Evolutionary conservation across 2,888 invertebrate genomes (phyloP), one percentile per base, ranked within the genome.

Genomic region (Heteromyza rotundicornis): DNA sequence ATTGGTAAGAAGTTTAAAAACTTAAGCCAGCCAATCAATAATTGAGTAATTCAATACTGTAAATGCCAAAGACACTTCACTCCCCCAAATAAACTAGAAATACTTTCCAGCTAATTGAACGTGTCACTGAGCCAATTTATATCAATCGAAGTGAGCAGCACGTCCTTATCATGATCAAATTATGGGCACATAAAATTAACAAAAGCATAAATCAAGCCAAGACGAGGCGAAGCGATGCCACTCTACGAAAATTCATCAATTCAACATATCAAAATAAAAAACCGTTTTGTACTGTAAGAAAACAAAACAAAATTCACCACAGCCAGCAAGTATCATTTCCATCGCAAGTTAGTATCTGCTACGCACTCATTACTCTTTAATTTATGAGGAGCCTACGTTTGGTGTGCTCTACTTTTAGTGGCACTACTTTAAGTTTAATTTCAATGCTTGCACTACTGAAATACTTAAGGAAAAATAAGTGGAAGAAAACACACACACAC

Each of bases 381-480:
- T 54, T 54, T 59, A 59, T 35, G 47, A 22, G 59, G 27, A 27
- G 5, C 7, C 27, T 27, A 5, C 27, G 10, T 27, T 27, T 27
- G 10, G 5, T 27, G 27, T 27, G 10, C 10, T 27, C 7, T 27
- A 27, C 27, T 7, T 12, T 7, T n/a, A 2, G 40, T 47, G 19
- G 47, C 17, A 73, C 71, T 71, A 71, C 71, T 72, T 71, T 73
- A 60, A 69, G 70, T 63, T 50, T n/a, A n/a, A 60, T 59, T 60
- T 54, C 35, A 54, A 59, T 44, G 24, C 32, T 57, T 57, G 35
- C 36, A 27, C 35, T 32, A 55, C 36, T 36, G 36, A 40, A 40
- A 55, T 20, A 49, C 49, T 12, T 12, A 5, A 17, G 8, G 22
- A 12, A 12, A 44, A 44, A 32, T 12, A 10, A 12, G n/a, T 10